Evolutionary conservation across 2,113 vertebrate species (phyloP), one percentile per base, ranked within the genome.

Genomic region (Cyphomyrus discorhynchus): DNA sequence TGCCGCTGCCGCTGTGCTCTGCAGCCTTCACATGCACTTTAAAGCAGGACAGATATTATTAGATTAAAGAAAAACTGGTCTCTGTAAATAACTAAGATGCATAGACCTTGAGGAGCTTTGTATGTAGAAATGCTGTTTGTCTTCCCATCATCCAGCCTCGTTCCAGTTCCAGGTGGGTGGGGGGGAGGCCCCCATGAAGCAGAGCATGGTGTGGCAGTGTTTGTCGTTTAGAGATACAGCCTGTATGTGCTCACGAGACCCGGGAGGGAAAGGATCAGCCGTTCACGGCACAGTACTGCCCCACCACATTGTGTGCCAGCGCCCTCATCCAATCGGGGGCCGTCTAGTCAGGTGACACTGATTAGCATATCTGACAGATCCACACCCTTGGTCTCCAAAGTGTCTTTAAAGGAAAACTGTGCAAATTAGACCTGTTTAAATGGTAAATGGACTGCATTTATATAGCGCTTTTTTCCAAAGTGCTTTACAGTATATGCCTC

Each of bases 311-410:
- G 52, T 53, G 52, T 53, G 53, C 21, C 53, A 58, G 53, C 6
- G 6, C 92, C 92, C 0, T 94, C 94, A 94, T 94, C 94, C 95
- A 95, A 96, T 96, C 96, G 95, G 92, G 95, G 95, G 94, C 93
- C 96, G 92, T 95, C 95, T 96, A 94, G 94, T 95, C 93, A 94
- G 95, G 94, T 96, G 94, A 95, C 94, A 93, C 94, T 94, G 93
- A 94, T 96, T 96, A 96, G 92, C 95, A 96, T 95, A 95, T 90
- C 94, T 94, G 94, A 95, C 96, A 93, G 92, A 93, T 92, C 92
- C 93, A 92, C 93, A 92, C 49, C 87, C 91, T 42, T 58, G 66
- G 31, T 85, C 91, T 90, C 91, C 52, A 45, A 89, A 91, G 93
- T 88, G 66, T 91, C 88, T 93, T 93, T 91, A 86, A 92, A 92